phyloP scores from a whole-genome alignment of 2,113 vertebrate species.

The Oreochromis spilurus region DNA sequence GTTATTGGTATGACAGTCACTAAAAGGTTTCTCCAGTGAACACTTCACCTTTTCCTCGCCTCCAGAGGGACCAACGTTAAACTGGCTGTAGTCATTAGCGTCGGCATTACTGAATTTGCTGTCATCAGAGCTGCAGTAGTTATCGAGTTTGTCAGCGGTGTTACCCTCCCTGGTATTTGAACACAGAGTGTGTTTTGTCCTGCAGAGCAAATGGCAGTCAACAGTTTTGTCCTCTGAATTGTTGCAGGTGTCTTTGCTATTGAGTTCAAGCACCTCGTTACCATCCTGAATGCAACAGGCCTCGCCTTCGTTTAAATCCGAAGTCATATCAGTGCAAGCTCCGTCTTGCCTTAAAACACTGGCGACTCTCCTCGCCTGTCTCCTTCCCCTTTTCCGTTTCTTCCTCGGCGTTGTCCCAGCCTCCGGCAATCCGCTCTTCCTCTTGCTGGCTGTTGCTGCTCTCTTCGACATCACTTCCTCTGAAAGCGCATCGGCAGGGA shows the following conservation, averaged over 20 bases:
- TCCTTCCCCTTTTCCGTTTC: slow-evolving; percentile 31
- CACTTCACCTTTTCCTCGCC: neutral
- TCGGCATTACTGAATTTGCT: neutral
- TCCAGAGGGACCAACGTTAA: neutral
- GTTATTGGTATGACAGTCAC: neutral
- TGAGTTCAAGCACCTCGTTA: neutral
- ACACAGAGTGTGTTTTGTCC: neutral
- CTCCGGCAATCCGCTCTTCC: neutral
- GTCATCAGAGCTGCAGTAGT: neutral
- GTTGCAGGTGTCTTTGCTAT: neutral
- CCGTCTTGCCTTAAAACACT: neutral
- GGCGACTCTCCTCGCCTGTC: neutral
- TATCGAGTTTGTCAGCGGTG: neutral
- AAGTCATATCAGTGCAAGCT: neutral
- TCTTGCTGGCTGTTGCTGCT: neutral
- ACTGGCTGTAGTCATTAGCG: neutral
- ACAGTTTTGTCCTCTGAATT: neutral
- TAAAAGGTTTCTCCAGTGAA: neutral
- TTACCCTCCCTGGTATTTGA: neutral
- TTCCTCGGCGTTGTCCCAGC: neutral
- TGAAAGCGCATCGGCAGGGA: neutral
- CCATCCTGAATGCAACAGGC: neutral
- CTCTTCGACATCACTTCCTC: neutral
- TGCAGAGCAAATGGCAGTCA: neutral
- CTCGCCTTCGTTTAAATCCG: neutral